Evolutionary conservation across 2,113 vertebrate species (phyloP).

Genomic region (Apus apus): DNA sequence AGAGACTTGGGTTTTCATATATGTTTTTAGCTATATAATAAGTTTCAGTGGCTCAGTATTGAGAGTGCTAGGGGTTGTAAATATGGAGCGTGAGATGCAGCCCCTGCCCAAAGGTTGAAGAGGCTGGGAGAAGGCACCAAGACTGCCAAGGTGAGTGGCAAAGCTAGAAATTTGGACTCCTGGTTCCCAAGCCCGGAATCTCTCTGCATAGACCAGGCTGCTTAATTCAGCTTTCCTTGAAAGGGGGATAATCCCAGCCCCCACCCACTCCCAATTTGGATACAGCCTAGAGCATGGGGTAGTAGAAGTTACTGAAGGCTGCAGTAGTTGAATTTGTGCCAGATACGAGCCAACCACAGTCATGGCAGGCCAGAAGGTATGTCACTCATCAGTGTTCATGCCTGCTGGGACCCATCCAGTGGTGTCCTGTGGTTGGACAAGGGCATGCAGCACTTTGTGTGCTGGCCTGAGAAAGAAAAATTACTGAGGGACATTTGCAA

Average conservation of each 20-base stretch:
- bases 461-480: background rate
- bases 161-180: background rate
- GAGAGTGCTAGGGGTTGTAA: background rate
- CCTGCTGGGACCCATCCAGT: background rate
- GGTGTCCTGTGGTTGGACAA: background rate
- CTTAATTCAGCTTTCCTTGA: background rate
- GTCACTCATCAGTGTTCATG: background rate
- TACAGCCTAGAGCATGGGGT: background rate
- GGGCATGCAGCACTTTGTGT: background rate
- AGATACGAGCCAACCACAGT: background rate
- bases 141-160: background rate
- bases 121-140: background rate
- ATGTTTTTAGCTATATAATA: background rate
- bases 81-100: background rate
- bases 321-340: background rate
- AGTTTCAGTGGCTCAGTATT: accelerated
- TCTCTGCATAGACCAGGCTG: background rate
- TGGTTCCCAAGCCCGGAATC: background rate
- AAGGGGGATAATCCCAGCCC: background rate
- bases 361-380: background rate
- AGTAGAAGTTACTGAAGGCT: background rate
- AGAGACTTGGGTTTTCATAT: background rate
- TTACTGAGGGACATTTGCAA: background rate
- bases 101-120: background rate
- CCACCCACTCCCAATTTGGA: accelerated